phyloP scores from a whole-genome alignment of 1,140 invertebrate species.

The Drosophila oshimai region DNA sequence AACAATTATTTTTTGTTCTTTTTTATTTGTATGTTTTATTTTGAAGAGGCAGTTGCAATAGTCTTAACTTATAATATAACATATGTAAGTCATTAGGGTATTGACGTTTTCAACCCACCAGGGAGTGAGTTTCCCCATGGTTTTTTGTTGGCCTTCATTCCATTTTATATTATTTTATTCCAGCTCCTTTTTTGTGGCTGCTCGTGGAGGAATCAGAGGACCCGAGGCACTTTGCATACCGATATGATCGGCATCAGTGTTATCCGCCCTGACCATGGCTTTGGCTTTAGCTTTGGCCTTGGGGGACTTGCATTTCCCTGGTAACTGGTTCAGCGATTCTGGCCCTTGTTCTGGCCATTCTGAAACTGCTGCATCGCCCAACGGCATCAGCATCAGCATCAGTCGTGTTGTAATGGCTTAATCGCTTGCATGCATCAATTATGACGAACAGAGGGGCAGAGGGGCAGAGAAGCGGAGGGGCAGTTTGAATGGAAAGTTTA shows the following conservation, averaged over 20 bases:
- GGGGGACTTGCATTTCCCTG: conserved; percentile 6
- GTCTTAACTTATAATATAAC: no score
- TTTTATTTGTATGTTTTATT: no score
- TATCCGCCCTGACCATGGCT: conserved; percentile 39
- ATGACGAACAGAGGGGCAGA: not conserved
- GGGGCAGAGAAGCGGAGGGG: no score
- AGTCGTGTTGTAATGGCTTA: conserved; percentile 29
- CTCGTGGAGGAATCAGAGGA: conserved; percentile 16
- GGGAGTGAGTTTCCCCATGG: no score
- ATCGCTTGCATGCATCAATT: conserved; percentile 34
- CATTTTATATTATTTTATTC: conserved; percentile 36
- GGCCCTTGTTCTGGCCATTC: conserved; percentile 2
- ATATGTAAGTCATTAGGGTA: conserved; percentile 1
- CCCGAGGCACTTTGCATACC: conserved; percentile 52
- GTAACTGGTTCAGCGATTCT: not conserved
- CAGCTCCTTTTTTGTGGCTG: conserved; percentile 18
- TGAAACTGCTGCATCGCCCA: not conserved
- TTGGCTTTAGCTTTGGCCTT: conserved; percentile 3
- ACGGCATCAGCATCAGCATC: conserved; percentile 24
- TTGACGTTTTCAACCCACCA: not conserved
- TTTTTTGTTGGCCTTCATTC: conserved; percentile 14
- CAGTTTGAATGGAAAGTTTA: not conserved
- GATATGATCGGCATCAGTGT: conserved; percentile 59
- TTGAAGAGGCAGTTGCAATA: no score
- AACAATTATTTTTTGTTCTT: no score